phyloP scores from a whole-genome alignment of 1,140 invertebrate species.

The Helicoverpa zea region DNA sequence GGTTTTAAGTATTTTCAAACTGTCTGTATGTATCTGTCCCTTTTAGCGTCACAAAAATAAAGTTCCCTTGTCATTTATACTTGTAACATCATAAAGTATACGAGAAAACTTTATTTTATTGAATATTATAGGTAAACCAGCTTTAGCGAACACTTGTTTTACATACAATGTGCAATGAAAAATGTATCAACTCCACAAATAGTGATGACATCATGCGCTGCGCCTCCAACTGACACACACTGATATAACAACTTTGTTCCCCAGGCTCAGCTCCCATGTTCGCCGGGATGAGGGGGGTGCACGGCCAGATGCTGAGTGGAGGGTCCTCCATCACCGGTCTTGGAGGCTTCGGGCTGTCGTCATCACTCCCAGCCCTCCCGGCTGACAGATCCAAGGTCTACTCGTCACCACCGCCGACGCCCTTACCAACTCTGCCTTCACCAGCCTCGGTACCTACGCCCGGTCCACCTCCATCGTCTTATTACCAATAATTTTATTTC shows the following conservation, averaged over 20 bases:
- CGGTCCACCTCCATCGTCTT: slow-evolving; percentile 59
- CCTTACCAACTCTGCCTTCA: slow-evolving; percentile 65
- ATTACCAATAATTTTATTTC: slow-evolving; percentile 61
- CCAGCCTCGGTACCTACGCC: slow-evolving; percentile 58
- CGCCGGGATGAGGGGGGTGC: slow-evolving; percentile 75
- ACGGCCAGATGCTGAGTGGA: slow-evolving; percentile 76
- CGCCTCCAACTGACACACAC: not conserved
- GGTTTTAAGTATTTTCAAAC: too few relatives aligned
- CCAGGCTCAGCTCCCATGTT: slow-evolving; percentile 76
- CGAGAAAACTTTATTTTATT: too few relatives aligned
- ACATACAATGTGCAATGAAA: too few relatives aligned
- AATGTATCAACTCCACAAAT: not conserved
- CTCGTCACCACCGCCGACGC: slow-evolving; percentile 67
- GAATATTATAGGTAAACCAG: too few relatives aligned
- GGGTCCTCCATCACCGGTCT: slow-evolving; percentile 69
- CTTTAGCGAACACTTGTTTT: too few relatives aligned
- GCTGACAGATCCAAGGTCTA: slow-evolving; percentile 69
- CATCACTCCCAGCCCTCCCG: slow-evolving; percentile 66
- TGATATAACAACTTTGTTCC: slow-evolving; percentile 10
- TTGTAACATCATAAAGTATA: too few relatives aligned
- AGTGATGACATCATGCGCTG: not conserved
- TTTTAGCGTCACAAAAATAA: too few relatives aligned
- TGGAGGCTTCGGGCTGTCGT: slow-evolving; percentile 68
- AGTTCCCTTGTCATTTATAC: too few relatives aligned
- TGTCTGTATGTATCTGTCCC: too few relatives aligned